Evolutionary conservation across 2,113 vertebrate species (phyloP).

Genomic region (Pelecanus crispus): DNA sequence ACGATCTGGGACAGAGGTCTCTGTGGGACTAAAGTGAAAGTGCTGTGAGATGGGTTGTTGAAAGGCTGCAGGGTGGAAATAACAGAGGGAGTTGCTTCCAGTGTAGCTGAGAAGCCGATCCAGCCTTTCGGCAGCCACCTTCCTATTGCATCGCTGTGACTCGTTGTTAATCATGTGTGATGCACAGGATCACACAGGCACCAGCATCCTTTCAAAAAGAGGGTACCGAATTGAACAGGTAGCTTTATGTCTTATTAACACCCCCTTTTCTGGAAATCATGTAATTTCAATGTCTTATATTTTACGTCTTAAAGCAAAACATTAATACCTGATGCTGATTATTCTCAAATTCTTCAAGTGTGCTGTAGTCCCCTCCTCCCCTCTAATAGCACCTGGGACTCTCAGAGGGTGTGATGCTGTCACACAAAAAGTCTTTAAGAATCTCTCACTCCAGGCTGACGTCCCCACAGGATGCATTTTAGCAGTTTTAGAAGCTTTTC

Average conservation of each 20-base stretch:
- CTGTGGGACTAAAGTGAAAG: neutral
- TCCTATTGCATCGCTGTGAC: rapidly evolving
- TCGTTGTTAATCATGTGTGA: rapidly evolving
- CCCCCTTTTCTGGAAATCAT: neutral
- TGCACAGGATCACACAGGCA: neutral
- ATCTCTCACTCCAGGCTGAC: constrained; percentile 37
- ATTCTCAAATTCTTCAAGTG: constrained; percentile 36
- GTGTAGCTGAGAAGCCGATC: neutral
- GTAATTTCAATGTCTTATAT: neutral
- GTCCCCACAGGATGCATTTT: constrained; percentile 41
- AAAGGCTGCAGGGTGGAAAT: neutral
- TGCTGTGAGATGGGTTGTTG: neutral
- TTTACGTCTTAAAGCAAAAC: constrained; percentile 53
- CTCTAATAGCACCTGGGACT: constrained; percentile 45
- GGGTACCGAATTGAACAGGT: neutral
- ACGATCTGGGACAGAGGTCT: neutral
- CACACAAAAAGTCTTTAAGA: constrained; percentile 61
- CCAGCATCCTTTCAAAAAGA: neutral
- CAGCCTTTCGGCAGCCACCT: neutral
- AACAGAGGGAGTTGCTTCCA: neutral
- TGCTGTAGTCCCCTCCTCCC: neutral
- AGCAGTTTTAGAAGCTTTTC: constrained; percentile 45
- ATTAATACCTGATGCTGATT: constrained; percentile 58
- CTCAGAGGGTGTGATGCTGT: constrained; percentile 59
- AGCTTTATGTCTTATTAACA: neutral